These are phyloP conservation scores for Drosophila trichaetosa DNA, from an alignment of 2,888 invertebrate species.

Conservation along the genomic window DNA sequence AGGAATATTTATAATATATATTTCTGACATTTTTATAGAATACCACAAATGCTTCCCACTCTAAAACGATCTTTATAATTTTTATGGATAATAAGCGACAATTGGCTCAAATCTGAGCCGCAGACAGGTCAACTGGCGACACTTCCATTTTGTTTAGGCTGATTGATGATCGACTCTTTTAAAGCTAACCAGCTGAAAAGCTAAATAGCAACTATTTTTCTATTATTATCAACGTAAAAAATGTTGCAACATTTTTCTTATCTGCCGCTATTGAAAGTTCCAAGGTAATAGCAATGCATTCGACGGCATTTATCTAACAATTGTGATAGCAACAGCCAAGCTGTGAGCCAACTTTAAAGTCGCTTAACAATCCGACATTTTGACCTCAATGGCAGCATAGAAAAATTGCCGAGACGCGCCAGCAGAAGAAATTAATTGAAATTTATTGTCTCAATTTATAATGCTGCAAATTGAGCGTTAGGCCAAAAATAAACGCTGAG, in stretches of 20 bases:
- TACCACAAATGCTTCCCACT: not conserved
- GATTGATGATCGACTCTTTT: constrained; percentile 44
- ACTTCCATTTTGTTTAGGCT: not conserved
- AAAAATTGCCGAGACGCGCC: constrained; percentile 14
- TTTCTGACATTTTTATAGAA: not conserved
- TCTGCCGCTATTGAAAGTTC: constrained; percentile 9
- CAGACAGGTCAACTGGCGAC: constrained; percentile 9
- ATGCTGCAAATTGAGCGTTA: constrained; percentile 65
- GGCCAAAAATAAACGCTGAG: constrained; percentile 64
- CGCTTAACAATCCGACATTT: constrained; percentile 7
- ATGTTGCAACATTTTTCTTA: constrained; percentile 11
- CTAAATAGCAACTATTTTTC: not conserved
- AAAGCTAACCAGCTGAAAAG: not conserved
- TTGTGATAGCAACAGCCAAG: constrained; percentile 20
- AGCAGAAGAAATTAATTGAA: constrained; percentile 69
- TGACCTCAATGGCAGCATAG: constrained; percentile 36
- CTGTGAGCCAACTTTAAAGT: constrained; percentile 27
- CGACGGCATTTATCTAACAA: constrained; percentile 35
- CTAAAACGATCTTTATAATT: not conserved
- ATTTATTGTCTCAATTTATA: constrained; percentile 80
- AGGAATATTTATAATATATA: not conserved
- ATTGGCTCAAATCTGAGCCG: not conserved
- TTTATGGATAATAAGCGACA: not conserved
- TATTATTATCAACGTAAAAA: constrained; percentile 15
- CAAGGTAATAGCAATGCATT: constrained; percentile 17